Evolutionary conservation across 2,797 vertebrate species (phyloP), one percentile per base, ranked within the genome.

Genomic region (Phoeniculus purpureus): DNA sequence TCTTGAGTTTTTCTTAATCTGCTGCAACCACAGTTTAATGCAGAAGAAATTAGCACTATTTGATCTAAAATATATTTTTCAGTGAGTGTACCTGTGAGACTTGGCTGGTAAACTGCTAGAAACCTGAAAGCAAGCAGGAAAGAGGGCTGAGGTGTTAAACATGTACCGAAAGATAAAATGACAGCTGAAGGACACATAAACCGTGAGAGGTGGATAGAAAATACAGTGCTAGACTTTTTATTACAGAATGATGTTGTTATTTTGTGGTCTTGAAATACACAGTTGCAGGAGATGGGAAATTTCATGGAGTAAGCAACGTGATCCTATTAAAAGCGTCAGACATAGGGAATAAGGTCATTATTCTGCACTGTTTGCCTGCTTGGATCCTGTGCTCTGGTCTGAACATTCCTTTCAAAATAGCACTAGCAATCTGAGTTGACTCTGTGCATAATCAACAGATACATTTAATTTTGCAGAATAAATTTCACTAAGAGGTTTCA

Each of bases 31-130:
- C 32, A 40, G 40, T 77, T 87, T 12, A 20, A 25, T 71, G 83
- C 26, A 8, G 40, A 43, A 58, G 26, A 68, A 47, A 37, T 75
- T 54, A 50, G 78, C 55, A 25, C 25, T 58, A 10, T 15, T 11
- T 76, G 48, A 48, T 75, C 55, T 81, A 51, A 84, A 86, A 72
- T 50, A 26, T 7, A 25, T 43, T 87, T 86, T 78, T 34, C 31
- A 45, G 11, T 45, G 62, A 54, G 6, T 4, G 21, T 2, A 5
- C 70, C 78, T 0, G 0, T 31, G 54, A 67, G 66, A 83, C 61
- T 75, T 68, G 78, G 32, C 25, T 67, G 64, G 52, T 65, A 61
- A 76, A 50, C 51, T 20, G 0, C 84, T 56, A 58, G 48, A 43
- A 61, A n/a, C 23, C 23, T 72, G 75, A 37, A 81, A 84, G 20